These are phyloP conservation scores for Misgurnus mizolepis DNA, from an alignment of 2,113 vertebrate species.

Conservation along the genomic window DNA sequence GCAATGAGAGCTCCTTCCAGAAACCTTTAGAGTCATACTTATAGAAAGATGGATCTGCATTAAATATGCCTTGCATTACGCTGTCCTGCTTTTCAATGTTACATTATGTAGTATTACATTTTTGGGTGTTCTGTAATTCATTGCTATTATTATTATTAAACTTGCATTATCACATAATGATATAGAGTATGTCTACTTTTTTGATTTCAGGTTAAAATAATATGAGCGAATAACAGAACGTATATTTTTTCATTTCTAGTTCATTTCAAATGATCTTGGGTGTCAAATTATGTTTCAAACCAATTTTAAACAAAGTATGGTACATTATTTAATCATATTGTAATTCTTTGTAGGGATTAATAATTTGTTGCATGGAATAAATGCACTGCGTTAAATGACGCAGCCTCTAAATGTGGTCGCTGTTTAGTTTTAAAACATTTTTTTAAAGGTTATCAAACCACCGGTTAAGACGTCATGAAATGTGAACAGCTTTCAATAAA, in stretches of 20 bases:
- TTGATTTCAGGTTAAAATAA: no score
- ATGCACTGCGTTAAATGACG: not conserved
- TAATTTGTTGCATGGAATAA: not conserved
- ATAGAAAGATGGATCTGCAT: conserved; percentile 22
- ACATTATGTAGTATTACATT: no score
- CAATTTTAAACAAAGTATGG: no score
- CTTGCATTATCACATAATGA: no score
- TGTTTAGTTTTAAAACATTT: conserved; percentile 47
- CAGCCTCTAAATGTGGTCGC: not conserved
- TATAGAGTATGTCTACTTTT: no score
- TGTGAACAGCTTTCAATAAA: conserved; percentile 57
- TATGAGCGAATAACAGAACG: no score
- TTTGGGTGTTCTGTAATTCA: not conserved
- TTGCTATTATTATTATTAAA: no score
- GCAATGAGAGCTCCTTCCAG: conserved; percentile 65
- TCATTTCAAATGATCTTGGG: no score
- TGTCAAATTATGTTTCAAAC: no score
- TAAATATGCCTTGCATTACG: conserved; percentile 7
- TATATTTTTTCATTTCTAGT: no score
- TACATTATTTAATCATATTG: no score
- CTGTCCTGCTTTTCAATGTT: not conserved
- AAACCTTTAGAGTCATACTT: conserved; percentile 29
- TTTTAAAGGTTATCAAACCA: conserved; percentile 52
- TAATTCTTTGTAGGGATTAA: no score
- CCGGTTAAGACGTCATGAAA: conserved; percentile 54